Evolutionary conservation across 2,888 invertebrate genomes (phyloP).

Genomic region (Aspidiotus rigidus): DNA sequence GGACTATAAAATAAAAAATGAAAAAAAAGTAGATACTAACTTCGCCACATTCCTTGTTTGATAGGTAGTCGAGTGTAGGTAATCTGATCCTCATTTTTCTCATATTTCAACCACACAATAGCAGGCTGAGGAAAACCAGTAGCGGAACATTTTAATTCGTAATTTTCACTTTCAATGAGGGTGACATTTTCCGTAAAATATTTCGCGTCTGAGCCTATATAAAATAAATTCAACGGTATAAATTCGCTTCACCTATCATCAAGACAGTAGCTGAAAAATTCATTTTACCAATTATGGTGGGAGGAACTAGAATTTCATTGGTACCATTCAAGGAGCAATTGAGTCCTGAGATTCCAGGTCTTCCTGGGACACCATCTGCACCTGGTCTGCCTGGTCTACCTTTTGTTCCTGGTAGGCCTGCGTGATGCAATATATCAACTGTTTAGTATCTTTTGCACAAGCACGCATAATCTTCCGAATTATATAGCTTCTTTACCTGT

Average conservation of each 20-base stretch:
- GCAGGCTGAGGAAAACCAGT: constrained; percentile 67
- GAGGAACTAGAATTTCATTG: constrained; percentile 67
- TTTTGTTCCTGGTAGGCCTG: constrained; percentile 54
- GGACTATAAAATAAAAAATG: too few species aligned
- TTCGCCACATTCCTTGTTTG: constrained; percentile 51
- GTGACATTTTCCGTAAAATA: constrained; percentile 49
- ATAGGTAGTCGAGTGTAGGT: constrained; percentile 44
- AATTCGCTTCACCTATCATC: too few species aligned
- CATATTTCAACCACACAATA: constrained; percentile 63
- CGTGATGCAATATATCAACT: neutral
- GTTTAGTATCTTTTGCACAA: too few species aligned
- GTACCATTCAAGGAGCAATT: constrained; percentile 52
- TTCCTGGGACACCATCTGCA: constrained; percentile 63
- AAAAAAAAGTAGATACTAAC: too few species aligned
- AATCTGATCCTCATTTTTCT: constrained; percentile 35
- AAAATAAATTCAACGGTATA: neutral
- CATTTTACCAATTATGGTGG: constrained; percentile 70
- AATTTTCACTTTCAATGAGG: constrained; percentile 69
- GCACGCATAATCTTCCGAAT: too few species aligned
- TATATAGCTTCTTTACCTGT: neutral
- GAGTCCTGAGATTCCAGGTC: constrained; percentile 72
- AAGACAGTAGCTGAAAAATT: constrained; percentile 38
- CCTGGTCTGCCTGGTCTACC: constrained; percentile 59
- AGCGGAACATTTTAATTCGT: constrained; percentile 72
- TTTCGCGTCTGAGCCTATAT: constrained; percentile 12